These are phyloP conservation scores for Manduca sexta DNA, from an alignment of 1,140 invertebrate genomes.

Conservation along the genomic window DNA sequence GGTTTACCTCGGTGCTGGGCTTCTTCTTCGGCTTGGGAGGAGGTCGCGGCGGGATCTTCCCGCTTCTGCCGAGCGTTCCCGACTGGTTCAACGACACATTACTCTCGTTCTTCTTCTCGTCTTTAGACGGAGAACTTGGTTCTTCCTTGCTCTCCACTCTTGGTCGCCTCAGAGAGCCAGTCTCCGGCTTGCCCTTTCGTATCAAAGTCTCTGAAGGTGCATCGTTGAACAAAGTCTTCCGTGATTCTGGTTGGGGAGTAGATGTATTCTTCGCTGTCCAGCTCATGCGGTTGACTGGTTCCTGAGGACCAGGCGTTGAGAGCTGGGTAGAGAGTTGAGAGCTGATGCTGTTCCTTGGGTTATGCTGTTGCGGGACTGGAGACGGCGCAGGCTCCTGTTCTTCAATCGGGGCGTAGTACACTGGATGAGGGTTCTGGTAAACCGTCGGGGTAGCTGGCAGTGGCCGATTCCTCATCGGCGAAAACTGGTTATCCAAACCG, in stretches of 20 bases:
- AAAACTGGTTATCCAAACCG: slow-evolving; percentile 62
- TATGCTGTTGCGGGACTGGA: slow-evolving; percentile 49
- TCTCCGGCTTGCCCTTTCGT: slow-evolving; percentile 62
- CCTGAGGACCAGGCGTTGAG: slow-evolving; percentile 57
- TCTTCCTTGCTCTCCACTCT: slow-evolving; percentile 46
- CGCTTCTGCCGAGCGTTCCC: slow-evolving; percentile 62
- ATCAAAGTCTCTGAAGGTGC: slow-evolving; percentile 41
- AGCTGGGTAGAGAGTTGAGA: slow-evolving; percentile 47
- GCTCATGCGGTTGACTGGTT: slow-evolving; percentile 59
- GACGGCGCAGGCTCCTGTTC: slow-evolving; percentile 74
- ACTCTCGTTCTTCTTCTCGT: slow-evolving; percentile 55
- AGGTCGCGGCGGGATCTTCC: slow-evolving; percentile 85
- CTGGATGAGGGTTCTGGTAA: slow-evolving; percentile 52
- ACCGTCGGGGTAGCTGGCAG: slow-evolving; percentile 75
- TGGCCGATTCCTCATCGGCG: slow-evolving; percentile 75
- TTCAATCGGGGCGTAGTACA: slow-evolving; percentile 78
- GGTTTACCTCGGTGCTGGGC: slow-evolving; percentile 60
- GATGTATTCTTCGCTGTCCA: slow-evolving; percentile 70
- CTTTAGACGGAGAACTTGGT: slow-evolving; percentile 48
- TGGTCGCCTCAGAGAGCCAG: slow-evolving; percentile 54
- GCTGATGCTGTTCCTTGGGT: slow-evolving; percentile 53
- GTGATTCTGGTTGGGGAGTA: slow-evolving; percentile 55
- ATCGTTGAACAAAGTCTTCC: slow-evolving; percentile 47
- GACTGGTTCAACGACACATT: slow-evolving; percentile 50
- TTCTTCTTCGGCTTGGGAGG: slow-evolving; percentile 88